Evolutionary conservation across 1,140 invertebrate genomes (phyloP), one percentile per base, ranked within the genome.

Genomic region (Argopecten irradians): DNA sequence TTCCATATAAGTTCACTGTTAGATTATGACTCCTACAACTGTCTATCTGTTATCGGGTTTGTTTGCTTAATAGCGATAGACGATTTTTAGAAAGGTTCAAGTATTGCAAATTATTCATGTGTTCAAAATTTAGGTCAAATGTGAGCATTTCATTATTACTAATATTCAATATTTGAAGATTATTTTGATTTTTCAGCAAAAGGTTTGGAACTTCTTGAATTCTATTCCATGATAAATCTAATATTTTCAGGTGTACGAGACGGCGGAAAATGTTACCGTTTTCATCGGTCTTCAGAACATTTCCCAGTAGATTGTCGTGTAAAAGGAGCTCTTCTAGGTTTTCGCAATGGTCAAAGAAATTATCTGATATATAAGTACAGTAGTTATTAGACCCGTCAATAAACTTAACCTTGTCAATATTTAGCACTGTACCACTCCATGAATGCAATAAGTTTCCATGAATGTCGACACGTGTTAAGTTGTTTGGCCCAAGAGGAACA

Each of bases 201-300:
- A 86, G 9, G 0, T 1, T 22, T 7, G 82, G 85, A 0, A 93
- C 33, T 0, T 3, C 33, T 34, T 83, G 34, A 16, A 93, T 90
- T 14, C 46, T 41, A 55, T 93, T 93, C 9, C 39, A 35, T 13
- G 91, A 89, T 16, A 93, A 41, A 82, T 92, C 86, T 33, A 93
- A 82, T 2, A 41, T 0, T 36, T 87, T 35, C 14, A 93, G 82
- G 0, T 88, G 43, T 2, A 8, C 36, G 34, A 90, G 83, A 28
- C 5, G 39, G 22, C 34, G n/a, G 32, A 91, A 90, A 1, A 91
- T 83, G 0, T 41, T 33, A 0, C 35, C 71, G 9, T 35, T 22
- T 7, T 33, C 55, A 43, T 88, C 84, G 13, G 16, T 16, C 33
- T n/a, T 22, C 22, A 90, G 36, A 22, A 36, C n/a, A 36, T 34